Evolutionary conservation across 2,113 vertebrate species (phyloP).

Genomic region (Elgaria multicarinata): DNA sequence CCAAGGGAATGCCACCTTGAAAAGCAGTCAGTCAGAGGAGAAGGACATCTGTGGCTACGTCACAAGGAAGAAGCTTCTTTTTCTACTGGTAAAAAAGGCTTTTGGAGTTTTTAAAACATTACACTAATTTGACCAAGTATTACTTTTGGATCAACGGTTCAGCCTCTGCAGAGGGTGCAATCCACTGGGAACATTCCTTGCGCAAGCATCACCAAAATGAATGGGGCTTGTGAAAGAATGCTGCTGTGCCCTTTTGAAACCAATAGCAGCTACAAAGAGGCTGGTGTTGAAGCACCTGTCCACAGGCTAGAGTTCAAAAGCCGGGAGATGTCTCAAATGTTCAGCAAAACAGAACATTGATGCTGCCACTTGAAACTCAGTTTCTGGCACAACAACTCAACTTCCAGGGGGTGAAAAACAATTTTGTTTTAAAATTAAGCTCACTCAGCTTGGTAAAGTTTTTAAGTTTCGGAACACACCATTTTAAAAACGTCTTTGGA

Average conservation of each 20-base stretch:
- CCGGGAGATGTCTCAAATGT: neutral
- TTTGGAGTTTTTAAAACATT: slow-evolving; percentile 6
- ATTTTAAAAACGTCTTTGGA: slow-evolving; percentile 73
- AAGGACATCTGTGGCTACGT: neutral
- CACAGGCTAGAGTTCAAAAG: neutral
- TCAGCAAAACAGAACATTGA: neutral
- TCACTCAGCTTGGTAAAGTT: slow-evolving; percentile 67
- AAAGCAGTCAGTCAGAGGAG: slow-evolving; percentile 3
- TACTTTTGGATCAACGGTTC: neutral
- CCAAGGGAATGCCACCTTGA: neutral
- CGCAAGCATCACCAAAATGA: neutral
- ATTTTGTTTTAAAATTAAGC: slow-evolving; percentile 74
- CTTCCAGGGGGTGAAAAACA: slow-evolving; percentile 84
- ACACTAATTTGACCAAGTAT: neutral
- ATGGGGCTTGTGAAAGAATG: neutral
- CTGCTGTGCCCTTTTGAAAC: neutral
- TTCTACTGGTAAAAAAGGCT: slow-evolving; percentile 36
- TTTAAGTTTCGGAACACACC: slow-evolving; percentile 68
- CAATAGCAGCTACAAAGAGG: too few species aligned
- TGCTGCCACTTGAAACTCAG: neutral
- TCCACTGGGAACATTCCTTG: slow-evolving; percentile 13
- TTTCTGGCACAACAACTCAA: slow-evolving; percentile 44
- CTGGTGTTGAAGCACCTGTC: neutral
- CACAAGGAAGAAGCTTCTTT: slow-evolving; percentile 33
- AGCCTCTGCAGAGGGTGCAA: slow-evolving; percentile 3